phyloP scores from a whole-genome alignment of 2,888 invertebrate species.

The Onchidella celtica region DNA sequence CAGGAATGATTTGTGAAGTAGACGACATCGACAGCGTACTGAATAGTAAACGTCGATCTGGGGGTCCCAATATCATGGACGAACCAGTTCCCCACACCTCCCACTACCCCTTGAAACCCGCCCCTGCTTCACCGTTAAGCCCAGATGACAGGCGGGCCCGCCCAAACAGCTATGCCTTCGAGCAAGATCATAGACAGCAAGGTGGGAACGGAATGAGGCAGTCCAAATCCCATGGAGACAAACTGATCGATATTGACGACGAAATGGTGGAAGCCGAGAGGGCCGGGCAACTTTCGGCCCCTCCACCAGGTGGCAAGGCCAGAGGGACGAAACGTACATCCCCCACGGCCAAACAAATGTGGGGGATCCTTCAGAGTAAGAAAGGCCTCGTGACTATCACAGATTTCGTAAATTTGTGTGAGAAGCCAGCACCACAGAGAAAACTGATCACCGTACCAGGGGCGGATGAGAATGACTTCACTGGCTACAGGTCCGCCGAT shows the following conservation, averaged over 20 bases:
- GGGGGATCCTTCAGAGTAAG: slow-evolving; percentile 66
- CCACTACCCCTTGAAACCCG: slow-evolving; percentile 57
- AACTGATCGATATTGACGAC: slow-evolving; percentile 57
- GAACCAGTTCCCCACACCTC: slow-evolving; percentile 56
- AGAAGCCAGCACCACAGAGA: slow-evolving; percentile 61
- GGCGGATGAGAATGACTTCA: slow-evolving; percentile 83
- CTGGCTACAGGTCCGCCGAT: slow-evolving; percentile 93
- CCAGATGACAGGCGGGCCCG: slow-evolving; percentile 45
- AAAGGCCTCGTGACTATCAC: slow-evolving; percentile 74
- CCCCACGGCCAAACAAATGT: slow-evolving; percentile 68
- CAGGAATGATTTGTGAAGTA: slow-evolving; percentile 59
- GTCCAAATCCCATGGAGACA: slow-evolving; percentile 58
- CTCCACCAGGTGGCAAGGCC: slow-evolving; percentile 58
- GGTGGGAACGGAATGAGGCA: slow-evolving; percentile 45
- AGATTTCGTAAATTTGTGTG: slow-evolving; percentile 75
- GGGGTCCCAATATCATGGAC: slow-evolving; percentile 53
- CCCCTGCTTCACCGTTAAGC: slow-evolving; percentile 50
- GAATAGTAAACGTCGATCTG: slow-evolving; percentile 51
- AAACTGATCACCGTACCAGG: slow-evolving; percentile 71
- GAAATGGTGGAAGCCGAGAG: slow-evolving; percentile 43
- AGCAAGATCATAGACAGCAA: slow-evolving; percentile 36
- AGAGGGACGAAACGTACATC: slow-evolving; percentile 54
- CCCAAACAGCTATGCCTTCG: slow-evolving; percentile 58
- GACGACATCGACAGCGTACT: slow-evolving; percentile 73
- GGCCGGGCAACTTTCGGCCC: slow-evolving; percentile 29